phyloP scores from a whole-genome alignment of 2,113 vertebrate species.

The Cryptotis parvus region DNA sequence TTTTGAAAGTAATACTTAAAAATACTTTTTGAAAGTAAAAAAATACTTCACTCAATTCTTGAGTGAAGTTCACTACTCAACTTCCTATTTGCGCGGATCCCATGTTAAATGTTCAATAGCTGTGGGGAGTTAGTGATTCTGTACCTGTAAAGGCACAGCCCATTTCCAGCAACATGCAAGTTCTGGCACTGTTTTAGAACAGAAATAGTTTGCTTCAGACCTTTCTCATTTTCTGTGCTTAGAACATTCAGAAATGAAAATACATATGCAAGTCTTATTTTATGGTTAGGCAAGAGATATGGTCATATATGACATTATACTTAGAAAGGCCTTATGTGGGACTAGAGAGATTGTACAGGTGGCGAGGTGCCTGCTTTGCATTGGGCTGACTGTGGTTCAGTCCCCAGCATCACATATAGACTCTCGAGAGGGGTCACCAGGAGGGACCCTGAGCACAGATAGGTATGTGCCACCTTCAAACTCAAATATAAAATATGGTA shows the following conservation, averaged over 20 bases:
- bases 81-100: background rate
- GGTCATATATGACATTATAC: background rate
- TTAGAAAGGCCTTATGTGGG: background rate
- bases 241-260: background rate
- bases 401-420: too few species aligned
- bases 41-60: too few species aligned
- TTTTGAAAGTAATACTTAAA: too few species aligned
- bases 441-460: too few species aligned
- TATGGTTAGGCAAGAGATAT: too few species aligned
- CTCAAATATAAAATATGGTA: background rate
- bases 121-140: background rate
- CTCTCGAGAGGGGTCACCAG: too few species aligned
- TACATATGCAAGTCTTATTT: background rate
- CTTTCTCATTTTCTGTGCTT: constrained; percentile 16
- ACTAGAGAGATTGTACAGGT: too few species aligned
- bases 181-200: background rate
- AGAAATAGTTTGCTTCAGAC: background rate
- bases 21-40: too few species aligned
- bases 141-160: background rate
- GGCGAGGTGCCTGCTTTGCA: too few species aligned
- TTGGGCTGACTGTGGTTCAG: too few species aligned
- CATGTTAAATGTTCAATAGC: background rate
- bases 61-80: background rate
- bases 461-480: too few species aligned
- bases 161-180: background rate